A percentile compares a stretch with the other conserved stretches of the same genome.
These are phyloP conservation scores for Notothenia rossii DNA, from an alignment of 2,113 vertebrate genomes.

Conservation along the genomic window DNA sequence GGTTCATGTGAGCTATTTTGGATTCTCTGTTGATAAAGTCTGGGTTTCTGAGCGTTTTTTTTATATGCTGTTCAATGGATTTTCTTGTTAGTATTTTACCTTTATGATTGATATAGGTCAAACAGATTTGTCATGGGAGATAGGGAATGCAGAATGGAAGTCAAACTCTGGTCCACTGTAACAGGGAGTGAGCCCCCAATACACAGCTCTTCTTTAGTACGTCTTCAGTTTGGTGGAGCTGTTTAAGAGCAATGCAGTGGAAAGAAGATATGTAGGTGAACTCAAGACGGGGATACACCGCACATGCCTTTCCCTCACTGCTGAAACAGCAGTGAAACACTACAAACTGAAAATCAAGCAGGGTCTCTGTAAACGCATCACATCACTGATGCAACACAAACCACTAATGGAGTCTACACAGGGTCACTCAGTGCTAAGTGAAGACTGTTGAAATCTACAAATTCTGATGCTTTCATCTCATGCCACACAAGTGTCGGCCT, in stretches of 20 bases:
- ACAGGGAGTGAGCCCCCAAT: no score
- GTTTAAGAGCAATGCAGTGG: neutral
- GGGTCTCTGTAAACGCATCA: conserved; percentile 15
- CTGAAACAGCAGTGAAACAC: neutral
- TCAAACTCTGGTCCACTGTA: no score
- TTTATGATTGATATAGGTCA: no score
- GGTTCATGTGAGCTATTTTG: neutral
- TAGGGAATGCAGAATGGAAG: no score
- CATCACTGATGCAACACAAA: conserved; percentile 33
- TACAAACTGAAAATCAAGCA: conserved; percentile 24
- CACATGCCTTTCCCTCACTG: neutral
- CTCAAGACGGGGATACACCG: neutral
- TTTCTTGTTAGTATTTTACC: no score
- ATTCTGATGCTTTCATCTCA: conserved; percentile 53
- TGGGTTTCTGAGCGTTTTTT: neutral
- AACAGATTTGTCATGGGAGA: no score
- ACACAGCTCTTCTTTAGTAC: neutral
- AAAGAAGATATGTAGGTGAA: neutral
- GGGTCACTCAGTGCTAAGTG: conserved; percentile 40
- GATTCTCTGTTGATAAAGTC: neutral
- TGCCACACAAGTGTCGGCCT: conserved; percentile 17
- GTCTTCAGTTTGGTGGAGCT: neutral
- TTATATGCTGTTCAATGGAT: neutral
- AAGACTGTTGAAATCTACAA: conserved; percentile 40
- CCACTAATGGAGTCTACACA: conserved; percentile 56